These are phyloP conservation scores for Rhombomys opimus DNA, from an alignment of 2,113 vertebrate genomes.

Conservation along the genomic window DNA sequence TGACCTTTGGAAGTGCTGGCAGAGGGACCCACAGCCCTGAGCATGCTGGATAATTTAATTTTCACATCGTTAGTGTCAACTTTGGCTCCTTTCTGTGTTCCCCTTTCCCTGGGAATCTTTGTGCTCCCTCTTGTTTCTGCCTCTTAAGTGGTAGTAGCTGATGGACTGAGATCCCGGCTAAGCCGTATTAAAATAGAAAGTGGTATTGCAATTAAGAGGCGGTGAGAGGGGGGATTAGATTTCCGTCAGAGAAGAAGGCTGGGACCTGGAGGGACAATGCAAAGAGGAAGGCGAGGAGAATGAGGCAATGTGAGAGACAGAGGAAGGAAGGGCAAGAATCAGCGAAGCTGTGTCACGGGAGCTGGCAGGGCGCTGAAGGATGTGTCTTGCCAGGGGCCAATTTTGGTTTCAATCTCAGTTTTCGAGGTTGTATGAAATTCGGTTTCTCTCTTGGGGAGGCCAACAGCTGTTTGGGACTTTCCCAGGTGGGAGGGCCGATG, in stretches of 20 bases:
- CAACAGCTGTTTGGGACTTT: constrained; percentile 73
- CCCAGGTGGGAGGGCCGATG: constrained; percentile 70
- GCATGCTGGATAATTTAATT: background rate
- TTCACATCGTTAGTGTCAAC: background rate
- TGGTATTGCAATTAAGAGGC: background rate
- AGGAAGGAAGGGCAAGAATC: constrained; percentile 33
- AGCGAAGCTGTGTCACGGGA: background rate
- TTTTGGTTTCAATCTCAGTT: constrained; percentile 80
- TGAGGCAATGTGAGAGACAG: background rate
- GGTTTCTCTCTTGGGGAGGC: constrained; percentile 78
- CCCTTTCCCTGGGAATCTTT: background rate
- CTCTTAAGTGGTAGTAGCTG: background rate
- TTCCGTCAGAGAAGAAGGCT: constrained; percentile 6
- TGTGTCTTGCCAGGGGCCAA: constrained; percentile 41
- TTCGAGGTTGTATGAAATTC: constrained; percentile 75
- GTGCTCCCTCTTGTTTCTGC: background rate
- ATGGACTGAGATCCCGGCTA: background rate
- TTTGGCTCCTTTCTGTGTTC: background rate
- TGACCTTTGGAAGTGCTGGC: background rate
- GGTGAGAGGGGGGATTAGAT: no score
- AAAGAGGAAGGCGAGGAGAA: constrained; percentile 11
- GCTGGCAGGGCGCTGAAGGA: background rate
- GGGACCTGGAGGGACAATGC: background rate
- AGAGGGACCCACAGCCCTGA: background rate
- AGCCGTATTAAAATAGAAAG: background rate